phyloP scores from a whole-genome alignment of 1,140 invertebrate species.

The Lucilia sericata region DNA sequence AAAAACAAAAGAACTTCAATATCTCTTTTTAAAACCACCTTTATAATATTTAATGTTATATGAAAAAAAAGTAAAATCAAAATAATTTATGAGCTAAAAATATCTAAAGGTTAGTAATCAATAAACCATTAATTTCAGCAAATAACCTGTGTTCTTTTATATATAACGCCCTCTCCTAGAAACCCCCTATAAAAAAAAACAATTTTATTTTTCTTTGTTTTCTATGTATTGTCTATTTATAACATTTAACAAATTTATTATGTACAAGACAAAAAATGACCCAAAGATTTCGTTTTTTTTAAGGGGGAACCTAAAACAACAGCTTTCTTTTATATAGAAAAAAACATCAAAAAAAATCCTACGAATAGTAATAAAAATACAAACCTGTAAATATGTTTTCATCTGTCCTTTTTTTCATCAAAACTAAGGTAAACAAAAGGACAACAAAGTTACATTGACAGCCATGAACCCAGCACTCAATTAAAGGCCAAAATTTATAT shows the following conservation, averaged over 20 bases:
- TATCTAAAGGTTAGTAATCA: constrained; percentile 20
- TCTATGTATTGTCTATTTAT: neutral
- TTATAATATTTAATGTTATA: too few species aligned
- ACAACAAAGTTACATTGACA: neutral
- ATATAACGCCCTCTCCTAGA: too few species aligned
- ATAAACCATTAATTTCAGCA: constrained; percentile 38
- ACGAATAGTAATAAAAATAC: neutral
- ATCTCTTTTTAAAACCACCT: too few species aligned
- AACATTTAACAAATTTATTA: neutral
- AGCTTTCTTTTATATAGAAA: neutral
- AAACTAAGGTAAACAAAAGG: neutral
- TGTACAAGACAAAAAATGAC: neutral
- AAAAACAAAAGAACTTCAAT: too few species aligned
- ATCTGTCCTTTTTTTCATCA: neutral
- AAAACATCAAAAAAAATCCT: neutral
- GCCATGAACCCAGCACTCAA: neutral
- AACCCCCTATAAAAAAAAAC: too few species aligned
- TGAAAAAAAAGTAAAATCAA: neutral
- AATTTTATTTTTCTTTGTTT: neutral
- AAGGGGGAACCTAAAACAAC: neutral
- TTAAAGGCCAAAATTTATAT: neutral
- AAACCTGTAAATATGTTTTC: neutral
- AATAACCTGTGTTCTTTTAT: neutral
- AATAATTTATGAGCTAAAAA: neutral
- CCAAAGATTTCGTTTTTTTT: neutral